These are phyloP conservation scores for Phyllotreta striolata DNA, from an alignment of 2,888 invertebrate genomes.

Conservation along the genomic window DNA sequence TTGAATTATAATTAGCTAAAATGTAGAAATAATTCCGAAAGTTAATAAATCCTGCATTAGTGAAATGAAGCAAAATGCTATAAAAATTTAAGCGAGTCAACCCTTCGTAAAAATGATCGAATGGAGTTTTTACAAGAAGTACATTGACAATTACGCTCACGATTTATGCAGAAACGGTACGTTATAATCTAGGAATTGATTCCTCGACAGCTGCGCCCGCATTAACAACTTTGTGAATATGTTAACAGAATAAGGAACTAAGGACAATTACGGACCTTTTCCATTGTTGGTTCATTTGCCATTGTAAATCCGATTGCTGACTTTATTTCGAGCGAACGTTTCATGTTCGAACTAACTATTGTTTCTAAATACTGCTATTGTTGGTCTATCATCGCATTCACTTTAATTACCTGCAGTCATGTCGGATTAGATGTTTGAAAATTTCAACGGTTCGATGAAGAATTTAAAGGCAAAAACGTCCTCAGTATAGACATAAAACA, in stretches of 20 bases:
- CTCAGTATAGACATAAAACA: slow-evolving; percentile 2
- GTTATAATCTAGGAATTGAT: slow-evolving; percentile 31
- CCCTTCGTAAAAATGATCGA: background rate
- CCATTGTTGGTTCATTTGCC: slow-evolving; percentile 24
- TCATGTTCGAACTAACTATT: background rate
- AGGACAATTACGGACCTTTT: slow-evolving; percentile 24
- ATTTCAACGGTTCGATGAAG: too few relatives aligned
- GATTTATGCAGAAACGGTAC: slow-evolving; percentile 26
- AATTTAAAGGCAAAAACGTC: too few relatives aligned
- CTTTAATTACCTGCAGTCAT: too few relatives aligned
- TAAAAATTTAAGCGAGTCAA: too few relatives aligned
- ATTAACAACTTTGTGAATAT: slow-evolving; percentile 25
- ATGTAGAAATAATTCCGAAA: too few relatives aligned
- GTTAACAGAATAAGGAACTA: slow-evolving; percentile 23
- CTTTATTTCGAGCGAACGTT: slow-evolving; percentile 6
- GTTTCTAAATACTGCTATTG: too few relatives aligned
- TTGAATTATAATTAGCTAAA: too few relatives aligned
- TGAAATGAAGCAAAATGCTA: too few relatives aligned
- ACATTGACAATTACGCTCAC: slow-evolving; percentile 23
- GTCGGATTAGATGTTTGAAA: too few relatives aligned
- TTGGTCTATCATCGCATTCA: too few relatives aligned
- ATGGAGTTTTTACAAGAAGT: background rate
- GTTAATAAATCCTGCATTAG: too few relatives aligned
- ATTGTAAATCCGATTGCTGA: slow-evolving; percentile 13
- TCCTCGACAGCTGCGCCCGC: slow-evolving; percentile 23